Evolutionary conservation across 2,888 invertebrate species (phyloP).

Genomic region (Sphecodes monilicornis): DNA sequence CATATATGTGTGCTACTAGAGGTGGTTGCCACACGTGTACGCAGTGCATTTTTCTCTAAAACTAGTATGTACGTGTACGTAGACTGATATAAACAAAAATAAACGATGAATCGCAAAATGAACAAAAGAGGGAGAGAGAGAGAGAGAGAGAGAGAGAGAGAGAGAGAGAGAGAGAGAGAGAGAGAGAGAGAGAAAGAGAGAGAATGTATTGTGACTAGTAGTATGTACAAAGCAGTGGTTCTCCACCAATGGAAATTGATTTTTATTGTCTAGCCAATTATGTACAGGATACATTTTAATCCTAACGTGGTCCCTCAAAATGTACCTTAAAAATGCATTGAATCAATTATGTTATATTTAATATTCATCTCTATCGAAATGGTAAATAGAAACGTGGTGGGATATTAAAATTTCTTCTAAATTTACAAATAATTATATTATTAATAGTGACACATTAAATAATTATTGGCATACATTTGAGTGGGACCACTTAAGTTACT

Average conservation of each 20-base stretch:
- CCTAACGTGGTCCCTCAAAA: too few species aligned
- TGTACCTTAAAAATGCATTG: not conserved
- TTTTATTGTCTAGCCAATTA: not conserved
- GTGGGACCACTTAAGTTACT: too few species aligned
- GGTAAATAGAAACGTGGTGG: too few species aligned
- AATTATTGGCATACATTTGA: too few species aligned
- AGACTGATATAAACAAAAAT: slow-evolving; percentile 39
- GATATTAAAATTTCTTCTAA: too few species aligned
- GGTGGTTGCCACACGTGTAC: slow-evolving; percentile 75
- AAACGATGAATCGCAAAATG: slow-evolving; percentile 31
- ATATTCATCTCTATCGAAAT: too few species aligned
- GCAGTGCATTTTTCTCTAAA: slow-evolving; percentile 75
- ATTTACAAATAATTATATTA: too few species aligned
- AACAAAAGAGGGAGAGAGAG: slow-evolving; percentile 48
- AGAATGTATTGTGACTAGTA: not conserved
- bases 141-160: slow-evolving; percentile 32
- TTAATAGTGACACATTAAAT: too few species aligned
- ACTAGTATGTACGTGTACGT: slow-evolving; percentile 64
- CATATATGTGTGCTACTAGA: slow-evolving; percentile 76
- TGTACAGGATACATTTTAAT: not conserved
- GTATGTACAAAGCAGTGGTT: slow-evolving; percentile 3
- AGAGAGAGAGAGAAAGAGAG: not conserved
- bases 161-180: slow-evolving; percentile 49
- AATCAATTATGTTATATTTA: too few species aligned
- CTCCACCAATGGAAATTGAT: not conserved